Base-by-base conservation (phyloP, 2,113 vertebrate species). In the Ginglymostoma cirratum region DNA sequence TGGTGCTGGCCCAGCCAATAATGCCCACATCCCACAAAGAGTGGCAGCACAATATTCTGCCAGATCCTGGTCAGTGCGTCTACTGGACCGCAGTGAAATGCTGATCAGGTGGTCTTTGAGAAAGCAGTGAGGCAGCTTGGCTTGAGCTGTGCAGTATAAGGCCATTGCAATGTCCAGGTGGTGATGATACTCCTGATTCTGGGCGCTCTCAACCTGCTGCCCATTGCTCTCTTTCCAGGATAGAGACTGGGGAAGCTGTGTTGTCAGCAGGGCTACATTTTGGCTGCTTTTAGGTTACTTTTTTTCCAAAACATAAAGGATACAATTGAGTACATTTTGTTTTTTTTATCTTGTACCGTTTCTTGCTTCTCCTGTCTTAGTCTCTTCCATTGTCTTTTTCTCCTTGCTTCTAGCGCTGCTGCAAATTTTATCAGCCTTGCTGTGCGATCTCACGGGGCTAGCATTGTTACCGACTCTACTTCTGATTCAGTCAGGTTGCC, bases 401-500 rank as follows among this genome's bases (percentile, higher is more conserved):
- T n/a, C 21, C 34, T 15, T 61, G 15, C 12, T 34, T 5, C 4
- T 19, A n/a, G 61, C 23, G 89, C 89, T 42, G 89, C 89, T 38
- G 89, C 17, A 61, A 23, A 66, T 7, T 66, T 93, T 93, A 93
- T 93, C 61, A 93, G 89, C 61, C 61, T 66, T 34, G 34, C 89
- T 65, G 38, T 19, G 21, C 42, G 89, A 93, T 93, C 89, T 65
- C 87, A 15, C 23, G 52, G 87, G 87, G 87, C 52, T 93, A 66
- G 61, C 61, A 66, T 93, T 93, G 89, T 93, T 93, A 66, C 89
- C 61, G 34, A 21, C 61, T 67, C 61, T 23, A 67, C 89, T 93
- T 67, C 34, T 93, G 89, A 93, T 93, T 93, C 61, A 93, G n/a
- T 17, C 89, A 38, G 55, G 61, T 61, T 66, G 89, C 89, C 34